Conservation (phyloP, 2,888 invertebrate genomes). For the Pseudococcus longispinus region DNA sequence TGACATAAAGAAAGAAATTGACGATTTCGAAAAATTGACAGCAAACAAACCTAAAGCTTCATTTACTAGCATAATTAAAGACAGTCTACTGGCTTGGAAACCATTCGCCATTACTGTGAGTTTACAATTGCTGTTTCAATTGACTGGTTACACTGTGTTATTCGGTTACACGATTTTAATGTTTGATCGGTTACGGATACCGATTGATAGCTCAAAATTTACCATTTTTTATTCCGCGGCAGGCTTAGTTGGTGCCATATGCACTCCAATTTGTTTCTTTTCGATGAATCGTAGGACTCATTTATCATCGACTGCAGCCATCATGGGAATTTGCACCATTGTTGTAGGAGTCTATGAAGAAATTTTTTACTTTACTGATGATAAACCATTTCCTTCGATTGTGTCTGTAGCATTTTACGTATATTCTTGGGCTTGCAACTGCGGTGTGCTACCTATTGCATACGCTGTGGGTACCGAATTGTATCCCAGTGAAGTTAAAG, state of each 20-base stretch:
- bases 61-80: neutral
- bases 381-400: neutral
- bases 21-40: neutral
- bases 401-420: neutral
- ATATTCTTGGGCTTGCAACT: neutral
- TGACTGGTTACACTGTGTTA: neutral
- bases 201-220: neutral
- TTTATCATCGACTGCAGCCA: neutral
- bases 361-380: neutral
- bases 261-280: neutral
- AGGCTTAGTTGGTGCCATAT: neutral
- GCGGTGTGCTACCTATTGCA: neutral
- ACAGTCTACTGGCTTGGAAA: neutral
- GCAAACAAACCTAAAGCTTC: neutral
- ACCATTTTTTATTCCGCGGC: neutral
- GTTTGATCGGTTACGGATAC: neutral
- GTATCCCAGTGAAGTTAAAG: neutral
- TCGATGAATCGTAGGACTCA: neutral
- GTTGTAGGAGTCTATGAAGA: neutral
- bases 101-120: neutral
- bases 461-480: neutral
- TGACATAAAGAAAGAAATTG: conserved; percentile 13
- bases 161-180: neutral
- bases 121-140: neutral
- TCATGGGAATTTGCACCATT: neutral